Evolutionary conservation across 2,113 vertebrate genomes (phyloP).

Genomic region (Lagopus leucura): DNA sequence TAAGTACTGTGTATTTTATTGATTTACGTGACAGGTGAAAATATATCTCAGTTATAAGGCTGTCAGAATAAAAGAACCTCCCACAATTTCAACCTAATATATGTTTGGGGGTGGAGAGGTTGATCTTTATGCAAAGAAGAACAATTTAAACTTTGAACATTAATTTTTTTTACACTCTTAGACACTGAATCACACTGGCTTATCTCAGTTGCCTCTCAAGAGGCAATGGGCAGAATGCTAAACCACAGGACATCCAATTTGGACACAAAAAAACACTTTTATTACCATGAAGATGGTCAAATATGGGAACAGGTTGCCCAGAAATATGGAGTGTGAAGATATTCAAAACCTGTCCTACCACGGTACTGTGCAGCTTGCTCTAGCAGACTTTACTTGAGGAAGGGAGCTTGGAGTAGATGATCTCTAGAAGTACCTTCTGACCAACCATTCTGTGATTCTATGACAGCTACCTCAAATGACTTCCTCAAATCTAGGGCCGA

Average conservation of each 20-base stretch:
- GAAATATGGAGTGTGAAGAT: background rate
- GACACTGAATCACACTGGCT: background rate
- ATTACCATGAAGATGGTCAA: background rate
- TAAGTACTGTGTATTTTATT: conserved; percentile 72
- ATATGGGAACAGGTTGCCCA: background rate
- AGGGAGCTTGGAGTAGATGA: background rate
- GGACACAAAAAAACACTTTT: background rate
- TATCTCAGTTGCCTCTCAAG: background rate
- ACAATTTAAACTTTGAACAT: background rate
- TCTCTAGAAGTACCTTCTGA: background rate
- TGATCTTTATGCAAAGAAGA: background rate
- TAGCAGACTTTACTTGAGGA: background rate
- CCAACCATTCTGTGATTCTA: background rate
- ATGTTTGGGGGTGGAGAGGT: conserved; percentile 10
- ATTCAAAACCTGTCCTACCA: background rate
- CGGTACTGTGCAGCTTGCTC: background rate
- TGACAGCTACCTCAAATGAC: background rate
- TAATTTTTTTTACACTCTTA: background rate
- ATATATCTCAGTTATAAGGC: conserved; percentile 62
- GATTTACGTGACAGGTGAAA: conserved; percentile 73
- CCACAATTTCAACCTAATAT: conserved; percentile 55
- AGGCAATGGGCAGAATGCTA: background rate
- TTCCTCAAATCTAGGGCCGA: background rate
- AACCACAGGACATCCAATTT: background rate
- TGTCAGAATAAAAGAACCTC: conserved; percentile 63